Conservation (phyloP, 2,113 vertebrate species). For the Eurypyga helias region DNA sequence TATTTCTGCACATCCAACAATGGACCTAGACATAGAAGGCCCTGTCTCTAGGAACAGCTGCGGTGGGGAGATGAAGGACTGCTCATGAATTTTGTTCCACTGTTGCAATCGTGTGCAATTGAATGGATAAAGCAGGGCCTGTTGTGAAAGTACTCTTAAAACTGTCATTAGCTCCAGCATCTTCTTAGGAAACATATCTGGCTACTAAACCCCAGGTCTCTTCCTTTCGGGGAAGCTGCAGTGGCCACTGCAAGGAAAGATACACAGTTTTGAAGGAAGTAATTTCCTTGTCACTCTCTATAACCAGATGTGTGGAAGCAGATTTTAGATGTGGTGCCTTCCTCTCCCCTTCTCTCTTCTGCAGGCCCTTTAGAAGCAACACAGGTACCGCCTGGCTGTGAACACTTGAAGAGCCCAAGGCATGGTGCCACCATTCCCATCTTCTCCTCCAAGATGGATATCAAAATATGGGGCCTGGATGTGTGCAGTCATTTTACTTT, state of each 20-base stretch:
- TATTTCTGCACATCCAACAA: neutral
- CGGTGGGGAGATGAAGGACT: neutral
- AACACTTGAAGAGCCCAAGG: neutral
- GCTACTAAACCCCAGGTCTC: neutral
- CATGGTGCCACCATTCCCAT: neutral
- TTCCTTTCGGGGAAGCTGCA: neutral
- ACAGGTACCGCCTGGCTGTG: neutral
- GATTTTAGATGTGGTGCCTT: neutral
- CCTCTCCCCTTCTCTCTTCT: neutral
- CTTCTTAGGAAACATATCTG: neutral
- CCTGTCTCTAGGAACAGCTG: neutral
- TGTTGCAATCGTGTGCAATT: neutral
- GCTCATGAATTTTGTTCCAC: neutral
- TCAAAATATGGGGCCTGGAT: neutral
- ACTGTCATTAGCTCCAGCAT: neutral
- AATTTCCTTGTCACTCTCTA: neutral
- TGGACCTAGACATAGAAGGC: neutral
- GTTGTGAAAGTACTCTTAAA: neutral
- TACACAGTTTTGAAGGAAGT: neutral
- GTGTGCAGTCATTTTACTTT: fast-evolving
- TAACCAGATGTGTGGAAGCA: neutral
- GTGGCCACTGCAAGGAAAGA: neutral
- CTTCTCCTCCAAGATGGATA: neutral
- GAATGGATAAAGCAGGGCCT: neutral
- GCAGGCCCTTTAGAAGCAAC: neutral